Conservation (phyloP, 2,888 invertebrate genomes). For the Scaptomyza caliginosa region DNA sequence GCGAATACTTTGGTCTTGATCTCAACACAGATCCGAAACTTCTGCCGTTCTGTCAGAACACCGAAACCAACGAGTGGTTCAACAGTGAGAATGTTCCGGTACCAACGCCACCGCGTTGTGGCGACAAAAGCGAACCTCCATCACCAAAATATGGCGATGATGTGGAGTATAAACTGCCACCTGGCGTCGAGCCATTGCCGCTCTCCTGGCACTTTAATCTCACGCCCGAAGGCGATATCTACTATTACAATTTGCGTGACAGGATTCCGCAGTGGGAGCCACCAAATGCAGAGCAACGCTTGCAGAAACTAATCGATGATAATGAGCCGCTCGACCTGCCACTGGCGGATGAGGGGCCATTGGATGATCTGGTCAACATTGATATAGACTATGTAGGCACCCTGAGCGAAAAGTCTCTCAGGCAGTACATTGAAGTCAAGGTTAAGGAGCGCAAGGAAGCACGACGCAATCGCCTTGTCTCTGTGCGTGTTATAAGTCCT, state of each 20-base stretch:
- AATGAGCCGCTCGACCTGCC: slow-evolving; percentile 32
- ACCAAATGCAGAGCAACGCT: slow-evolving; percentile 84
- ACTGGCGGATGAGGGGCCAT: slow-evolving; percentile 20
- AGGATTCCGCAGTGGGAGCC: slow-evolving; percentile 92
- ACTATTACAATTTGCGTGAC: slow-evolving; percentile 94
- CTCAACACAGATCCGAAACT: slow-evolving; percentile 75
- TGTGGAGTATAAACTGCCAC: slow-evolving; percentile 82
- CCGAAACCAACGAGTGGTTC: slow-evolving; percentile 83
- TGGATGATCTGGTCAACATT: slow-evolving; percentile 35
- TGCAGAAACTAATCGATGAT: slow-evolving; percentile 70
- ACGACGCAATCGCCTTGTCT: slow-evolving; percentile 85
- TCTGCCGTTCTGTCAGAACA: slow-evolving; percentile 82
- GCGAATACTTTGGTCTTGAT: slow-evolving; percentile 82
- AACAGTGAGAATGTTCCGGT: slow-evolving; percentile 77
- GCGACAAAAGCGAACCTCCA: slow-evolving; percentile 60
- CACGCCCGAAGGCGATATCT: slow-evolving; percentile 92
- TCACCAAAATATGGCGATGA: slow-evolving; percentile 46
- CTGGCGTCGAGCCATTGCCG: slow-evolving; percentile 87
- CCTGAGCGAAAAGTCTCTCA: slow-evolving; percentile 70
- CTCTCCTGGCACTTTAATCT: slow-evolving; percentile 94
- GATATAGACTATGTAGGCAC: slow-evolving; percentile 49
- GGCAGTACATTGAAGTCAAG: slow-evolving; percentile 82
- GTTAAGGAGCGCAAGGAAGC: slow-evolving; percentile 86
- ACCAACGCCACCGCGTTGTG: slow-evolving; percentile 81
- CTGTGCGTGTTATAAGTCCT: slow-evolving; percentile 89